Conservation (phyloP, 1,140 invertebrate genomes). For the Atta colombica region DNA sequence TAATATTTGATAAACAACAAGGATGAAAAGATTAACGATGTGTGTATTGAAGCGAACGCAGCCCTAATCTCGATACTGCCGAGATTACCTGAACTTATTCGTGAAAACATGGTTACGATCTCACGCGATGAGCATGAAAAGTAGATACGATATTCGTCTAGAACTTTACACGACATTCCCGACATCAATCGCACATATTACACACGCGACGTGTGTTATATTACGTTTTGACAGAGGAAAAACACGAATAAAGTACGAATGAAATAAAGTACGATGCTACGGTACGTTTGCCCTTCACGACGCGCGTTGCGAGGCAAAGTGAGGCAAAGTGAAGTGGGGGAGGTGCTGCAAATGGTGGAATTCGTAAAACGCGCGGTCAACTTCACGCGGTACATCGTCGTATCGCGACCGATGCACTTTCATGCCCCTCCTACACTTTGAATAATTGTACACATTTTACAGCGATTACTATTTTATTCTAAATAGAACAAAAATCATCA, state of each 20-base stretch:
- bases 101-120: neutral
- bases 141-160: neutral
- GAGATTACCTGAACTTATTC: neutral
- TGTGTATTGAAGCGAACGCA: too few species aligned
- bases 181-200: neutral
- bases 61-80: neutral
- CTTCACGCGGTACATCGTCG: neutral
- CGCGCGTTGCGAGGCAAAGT: neutral
- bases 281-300: neutral
- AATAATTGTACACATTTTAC: neutral
- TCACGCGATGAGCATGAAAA: neutral
- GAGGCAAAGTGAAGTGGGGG: neutral
- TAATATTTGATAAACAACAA: too few species aligned
- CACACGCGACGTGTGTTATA: neutral
- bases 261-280: neutral
- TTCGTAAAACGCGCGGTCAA: neutral
- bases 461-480: neutral
- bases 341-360: neutral
- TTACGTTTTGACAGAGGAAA: neutral
- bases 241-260: neutral
- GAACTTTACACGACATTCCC: neutral
- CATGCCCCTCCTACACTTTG: too few species aligned
- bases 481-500: neutral
- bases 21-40: too few species aligned
- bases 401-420: neutral